Conservation (phyloP, 2,113 vertebrate species). For the Melierax canorus region DNA sequence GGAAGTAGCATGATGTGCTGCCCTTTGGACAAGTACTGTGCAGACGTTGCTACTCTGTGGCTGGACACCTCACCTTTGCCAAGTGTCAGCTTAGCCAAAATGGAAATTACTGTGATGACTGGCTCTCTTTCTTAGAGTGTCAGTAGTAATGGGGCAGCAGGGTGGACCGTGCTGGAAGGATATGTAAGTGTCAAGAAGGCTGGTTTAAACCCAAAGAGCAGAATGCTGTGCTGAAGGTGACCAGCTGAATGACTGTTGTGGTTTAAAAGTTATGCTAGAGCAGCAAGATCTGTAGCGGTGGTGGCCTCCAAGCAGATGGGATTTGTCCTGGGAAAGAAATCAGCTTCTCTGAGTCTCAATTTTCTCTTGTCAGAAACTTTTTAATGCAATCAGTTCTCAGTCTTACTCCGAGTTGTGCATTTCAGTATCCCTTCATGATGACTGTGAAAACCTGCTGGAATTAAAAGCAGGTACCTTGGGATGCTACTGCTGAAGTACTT, state of each 20-base stretch:
- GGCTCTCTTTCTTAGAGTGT: neutral
- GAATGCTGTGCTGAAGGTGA: neutral
- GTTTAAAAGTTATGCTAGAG: neutral
- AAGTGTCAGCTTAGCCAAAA: neutral
- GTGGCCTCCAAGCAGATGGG: neutral
- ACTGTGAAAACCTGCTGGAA: conserved; percentile 6
- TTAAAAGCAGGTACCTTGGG: conserved; percentile 1
- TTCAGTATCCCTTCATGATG: neutral
- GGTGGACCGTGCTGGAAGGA: neutral
- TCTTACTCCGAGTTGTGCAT: neutral
- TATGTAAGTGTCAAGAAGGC: neutral
- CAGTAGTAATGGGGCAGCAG: neutral
- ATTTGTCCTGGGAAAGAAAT: neutral
- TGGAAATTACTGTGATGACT: neutral
- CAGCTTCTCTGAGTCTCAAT: neutral
- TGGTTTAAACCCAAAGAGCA: neutral
- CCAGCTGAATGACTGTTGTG: neutral
- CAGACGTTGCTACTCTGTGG: neutral
- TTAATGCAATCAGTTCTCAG: neutral
- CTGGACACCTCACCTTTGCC: neutral
- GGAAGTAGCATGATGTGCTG: neutral
- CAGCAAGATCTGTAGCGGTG: neutral
- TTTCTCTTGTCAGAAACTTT: neutral
- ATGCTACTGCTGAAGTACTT: conserved; percentile 36
- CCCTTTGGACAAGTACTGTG: neutral